Evolutionary conservation across 1,140 invertebrate genomes (phyloP), one percentile per base, ranked within the genome.

Genomic region (Drosophila funebris): DNA sequence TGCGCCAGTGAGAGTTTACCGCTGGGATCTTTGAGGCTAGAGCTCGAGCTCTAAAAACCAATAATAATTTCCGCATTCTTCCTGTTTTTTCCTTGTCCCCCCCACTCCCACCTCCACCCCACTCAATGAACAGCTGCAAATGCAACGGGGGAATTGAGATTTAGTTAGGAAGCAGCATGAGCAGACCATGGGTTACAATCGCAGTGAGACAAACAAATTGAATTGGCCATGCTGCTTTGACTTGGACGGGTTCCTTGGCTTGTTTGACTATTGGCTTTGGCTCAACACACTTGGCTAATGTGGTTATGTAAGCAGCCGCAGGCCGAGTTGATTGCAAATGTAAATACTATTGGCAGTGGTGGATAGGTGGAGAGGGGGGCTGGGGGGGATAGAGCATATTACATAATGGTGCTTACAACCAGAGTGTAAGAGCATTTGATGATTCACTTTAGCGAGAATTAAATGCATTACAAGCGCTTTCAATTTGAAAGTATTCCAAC

Each of bases 151-250:
- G 82, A 85, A 85, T 85, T 36, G 33, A 64, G 74, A 83, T 75
- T 74, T 57, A 52, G 54, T 63, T 20, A 48, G 36, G n/a, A 60
- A 64, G 63, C 54, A 54, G 39, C 20, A n/a, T n/a, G n/a, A 16
- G 39, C 66, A 31, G 41, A 39, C 20, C 36, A 54, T n/a, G 46
- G 39, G 36, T 37, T 62, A 13, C 68, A 62, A 52, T 78, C n/a
- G 24, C 44, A 82, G 69, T 78, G 78, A 75, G 75, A 84, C 79
- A 85, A 85, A 82, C 82, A 85, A 85, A 85, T 85, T 85, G 82
- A 85, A 85, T 85, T 87, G 82, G 82, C 74, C 58, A 60, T 39
- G 70, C 64, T 70, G 61, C 79, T 73, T 62, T 73, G 60, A 63
- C 46, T 50, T 43, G 7, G 31, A 11, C 44, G 18, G 13, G 9